Base-by-base conservation (phyloP, 2,888 invertebrate species). In the Dyspetes luteomarginatus region DNA sequence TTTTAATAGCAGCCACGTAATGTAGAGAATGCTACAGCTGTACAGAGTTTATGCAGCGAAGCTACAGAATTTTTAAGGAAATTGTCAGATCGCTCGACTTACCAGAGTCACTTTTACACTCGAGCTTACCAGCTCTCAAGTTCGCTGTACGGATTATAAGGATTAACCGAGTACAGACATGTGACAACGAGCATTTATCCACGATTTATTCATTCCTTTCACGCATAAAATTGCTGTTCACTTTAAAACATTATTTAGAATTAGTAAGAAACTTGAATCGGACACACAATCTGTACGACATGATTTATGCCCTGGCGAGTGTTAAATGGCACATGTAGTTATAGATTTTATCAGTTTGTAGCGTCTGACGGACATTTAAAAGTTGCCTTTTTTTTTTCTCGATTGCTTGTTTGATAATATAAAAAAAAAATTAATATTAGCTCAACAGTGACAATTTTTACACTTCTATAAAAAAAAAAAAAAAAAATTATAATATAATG, bases 191-290 rank as follows among this genome's bases (percentile, higher is more conserved):
- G 43, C 62, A 69, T 68, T 76, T 69, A 62, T 17, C 2, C 36
- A 58, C 56, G 67, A 74, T 76, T 76, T 76, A 69, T 69, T 60
- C 62, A 26, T 69, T 69, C 69, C 76, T 55, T 76, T 76, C 76
- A 43, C 22, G 43, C 55, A 58, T 74, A 58, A 67, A 28, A 28
- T 28, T 22, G 65, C 30, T 9, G 30, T 7, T 17, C 26, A 15
- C 26, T 64, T 64, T 64, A 48, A n/a, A n/a, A n/a, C n/a, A n/a
- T 64, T 26, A 28, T 45, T 28, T 45, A 28, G 28, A 64, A 64
- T 26, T 45, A 45, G 26, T 45, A 28, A n/a, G 26, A 48, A 45
- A 64, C 26, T 64, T 45, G 17, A 64, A 28, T 45, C 7, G 9
- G 22, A 19, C 60, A n/a, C 22, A n/a, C n/a, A n/a, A n/a, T 36